Base-by-base conservation (phyloP, 2,113 vertebrate genomes). In the Dipodomys stephensi region DNA sequence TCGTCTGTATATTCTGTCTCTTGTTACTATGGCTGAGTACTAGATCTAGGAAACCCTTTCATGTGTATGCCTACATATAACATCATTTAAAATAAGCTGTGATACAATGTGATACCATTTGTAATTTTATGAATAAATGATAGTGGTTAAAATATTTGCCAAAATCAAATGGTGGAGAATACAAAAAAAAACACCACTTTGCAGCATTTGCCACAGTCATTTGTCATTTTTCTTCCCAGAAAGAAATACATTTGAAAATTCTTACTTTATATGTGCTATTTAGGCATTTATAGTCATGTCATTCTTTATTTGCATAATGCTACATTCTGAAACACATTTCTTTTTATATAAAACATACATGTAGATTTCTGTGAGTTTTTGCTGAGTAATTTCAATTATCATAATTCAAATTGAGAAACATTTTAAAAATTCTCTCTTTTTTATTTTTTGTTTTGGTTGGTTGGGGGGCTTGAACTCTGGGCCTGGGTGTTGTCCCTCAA, bases 241-340 rank as follows among this genome's bases (percentile, higher is more conserved):
- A 76, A 88, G 78, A 46, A 22, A 93, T n/a, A 90, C 7, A 49
- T 49, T 73, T 65, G 68, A 95, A 57, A 74, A 5, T 87, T 92
- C 39, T 57, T 79, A 32, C 65, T 78, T 9, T 65, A 27, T 12
- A 39, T 68, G 79, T 57, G 77, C 82, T 92, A 74, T 82, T 69
- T 67, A 32, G 4, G 44, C 4, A 25, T 79, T 71, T 62, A 19
- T 7, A 60, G 27, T 49, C 35, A 67, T 77, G 22, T 57, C 13
- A 28, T 83, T 68, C 71, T 65, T 88, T 92, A 90, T 81, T 87
- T 92, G 2, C 4, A 76, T 6, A 91, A 1, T 28, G 13, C 46
- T 81, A 28, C 64, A 20, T 73, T 84, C 6, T 60, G 19, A 15
- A 65, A 46, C 39, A 88, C 6, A 12, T 2, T 82, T 93, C 7